A percentile compares a stretch with the other conserved stretches of the same genome.
Evolutionary conservation across 1,140 invertebrate species (phyloP).

Genomic region (Drosophila nigrodunni): DNA sequence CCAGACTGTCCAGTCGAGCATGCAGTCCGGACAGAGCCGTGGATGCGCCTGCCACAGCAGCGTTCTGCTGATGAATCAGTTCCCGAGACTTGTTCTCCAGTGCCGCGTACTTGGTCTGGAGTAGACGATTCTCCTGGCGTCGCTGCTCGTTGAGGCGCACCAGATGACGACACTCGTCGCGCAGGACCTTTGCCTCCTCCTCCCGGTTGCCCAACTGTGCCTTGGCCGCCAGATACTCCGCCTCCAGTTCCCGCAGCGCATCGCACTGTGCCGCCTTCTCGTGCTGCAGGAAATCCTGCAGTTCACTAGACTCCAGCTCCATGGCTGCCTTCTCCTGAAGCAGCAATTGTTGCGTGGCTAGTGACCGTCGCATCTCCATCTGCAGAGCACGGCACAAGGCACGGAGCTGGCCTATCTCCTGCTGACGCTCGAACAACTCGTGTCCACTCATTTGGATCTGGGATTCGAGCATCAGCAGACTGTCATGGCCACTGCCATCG

Average conservation of each 20-base stretch:
- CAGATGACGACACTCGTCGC: constrained; percentile 91
- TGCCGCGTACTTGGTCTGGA: constrained; percentile 88
- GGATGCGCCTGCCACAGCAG: constrained; percentile 89
- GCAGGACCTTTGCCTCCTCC: constrained; percentile 87
- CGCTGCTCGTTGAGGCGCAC: constrained; percentile 92
- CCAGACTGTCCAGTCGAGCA: constrained; percentile 88
- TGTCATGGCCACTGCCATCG: constrained; percentile 87
- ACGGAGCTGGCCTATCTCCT: constrained; percentile 90
- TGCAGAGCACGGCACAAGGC: constrained; percentile 88
- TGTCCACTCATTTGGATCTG: constrained; percentile 91
- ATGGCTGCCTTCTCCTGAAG: constrained; percentile 90
- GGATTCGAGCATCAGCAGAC: constrained; percentile 90
- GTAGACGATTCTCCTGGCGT: constrained; percentile 89
- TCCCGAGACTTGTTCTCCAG: constrained; percentile 88
- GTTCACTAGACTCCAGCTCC: constrained; percentile 89
- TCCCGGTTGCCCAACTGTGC: constrained; percentile 86
- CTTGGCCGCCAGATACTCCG: constrained; percentile 86
- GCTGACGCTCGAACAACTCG: constrained; percentile 89
- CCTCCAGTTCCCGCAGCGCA: constrained; percentile 90
- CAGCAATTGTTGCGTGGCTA: constrained; percentile 88
- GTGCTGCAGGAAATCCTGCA: constrained; percentile 91
- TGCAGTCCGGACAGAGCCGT: constrained; percentile 90
- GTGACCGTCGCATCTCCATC: constrained; percentile 85
- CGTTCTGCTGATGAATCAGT: constrained; percentile 89
- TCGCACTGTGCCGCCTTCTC: constrained; percentile 90